Conservation (phyloP, 2,797 vertebrate genomes). For the Cyclopterus lumpus region DNA sequence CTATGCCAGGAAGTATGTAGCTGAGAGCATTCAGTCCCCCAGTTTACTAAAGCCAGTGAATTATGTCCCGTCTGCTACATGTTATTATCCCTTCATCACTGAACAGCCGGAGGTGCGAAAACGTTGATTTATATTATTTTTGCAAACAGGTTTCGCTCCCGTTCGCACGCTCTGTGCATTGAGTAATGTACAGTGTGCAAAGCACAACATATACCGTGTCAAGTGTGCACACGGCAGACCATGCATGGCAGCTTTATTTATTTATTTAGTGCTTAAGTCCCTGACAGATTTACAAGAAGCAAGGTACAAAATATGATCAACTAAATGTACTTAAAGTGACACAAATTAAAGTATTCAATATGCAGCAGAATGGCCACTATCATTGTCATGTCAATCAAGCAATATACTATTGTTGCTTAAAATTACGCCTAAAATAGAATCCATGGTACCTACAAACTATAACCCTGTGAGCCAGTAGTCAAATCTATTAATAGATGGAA, state of each 20-base stretch:
- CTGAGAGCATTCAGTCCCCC: neutral
- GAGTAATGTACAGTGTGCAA: neutral
- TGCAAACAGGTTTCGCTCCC: neutral
- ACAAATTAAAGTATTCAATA: neutral
- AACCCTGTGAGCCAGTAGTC: too few species aligned
- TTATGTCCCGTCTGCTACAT: neutral
- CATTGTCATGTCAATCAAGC: too few species aligned
- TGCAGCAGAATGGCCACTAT: too few species aligned
- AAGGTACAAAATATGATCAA: too few species aligned
- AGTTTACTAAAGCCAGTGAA: neutral
- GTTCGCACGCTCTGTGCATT: neutral
- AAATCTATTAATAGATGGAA: too few species aligned
- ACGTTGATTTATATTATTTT: neutral
- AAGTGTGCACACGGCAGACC: too few species aligned
- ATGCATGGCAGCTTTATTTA: neutral
- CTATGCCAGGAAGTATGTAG: neutral
- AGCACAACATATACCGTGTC: neutral
- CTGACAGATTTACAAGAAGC: neutral
- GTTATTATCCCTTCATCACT: neutral
- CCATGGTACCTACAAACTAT: too few species aligned
- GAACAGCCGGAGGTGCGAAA: too few species aligned
- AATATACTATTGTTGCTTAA: too few species aligned
- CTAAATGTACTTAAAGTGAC: neutral
- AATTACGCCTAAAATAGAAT: too few species aligned
- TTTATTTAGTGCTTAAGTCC: too few species aligned